Base-by-base conservation (phyloP, 2,888 invertebrate species). In the Apotomis capreana region DNA sequence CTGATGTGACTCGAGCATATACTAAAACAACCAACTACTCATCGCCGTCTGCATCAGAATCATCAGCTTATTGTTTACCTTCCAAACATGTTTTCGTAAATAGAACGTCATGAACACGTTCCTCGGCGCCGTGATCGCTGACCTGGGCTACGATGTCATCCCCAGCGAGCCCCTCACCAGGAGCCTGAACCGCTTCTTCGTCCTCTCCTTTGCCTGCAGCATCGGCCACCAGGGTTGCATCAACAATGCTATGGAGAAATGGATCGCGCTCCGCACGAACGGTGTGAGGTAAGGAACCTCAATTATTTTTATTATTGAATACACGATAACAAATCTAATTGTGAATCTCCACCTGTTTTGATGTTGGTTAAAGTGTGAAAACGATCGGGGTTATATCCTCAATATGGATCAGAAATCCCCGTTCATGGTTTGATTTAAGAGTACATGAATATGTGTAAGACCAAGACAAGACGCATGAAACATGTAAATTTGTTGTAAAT, bases 201-300 rank as follows among this genome's bases (percentile, higher is more conserved):
- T 94, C 0, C 80, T 96, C 0, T 78, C 89, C 8, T 96, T 95
- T 89, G 95, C 95, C 26, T 97, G 97, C 82, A 93, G 91, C 76
- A 92, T 95, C 60, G 95, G 94, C 0, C 89, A 94, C 40, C 65
- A 83, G 0, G 94, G 93, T 0, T 97, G 97, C 78, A 74, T 89
- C 44, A 76, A 68, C 3, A 78, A 92, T 67, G 85, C 92, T 4
- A 74, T 82, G 0, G 71, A 78, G 1, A 89, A 87, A 69, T 93
- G 87, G 76, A 79, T 55, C 3, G 83, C 82, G 5, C 81, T 84
- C 0, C 78, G 77, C 36, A 78, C 40, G 12, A 80, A 78, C 59
- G 77, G 79, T 26, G 73, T 76, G 4, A 80, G 82, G 90, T 89
- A 78, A 79, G 79, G 9, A 49, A 49, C 9, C 2, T 12, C 10